Evolutionary conservation across 92 coral and sea anemone species (phyloP).

Genomic region (Zoanthus solanderi): DNA sequence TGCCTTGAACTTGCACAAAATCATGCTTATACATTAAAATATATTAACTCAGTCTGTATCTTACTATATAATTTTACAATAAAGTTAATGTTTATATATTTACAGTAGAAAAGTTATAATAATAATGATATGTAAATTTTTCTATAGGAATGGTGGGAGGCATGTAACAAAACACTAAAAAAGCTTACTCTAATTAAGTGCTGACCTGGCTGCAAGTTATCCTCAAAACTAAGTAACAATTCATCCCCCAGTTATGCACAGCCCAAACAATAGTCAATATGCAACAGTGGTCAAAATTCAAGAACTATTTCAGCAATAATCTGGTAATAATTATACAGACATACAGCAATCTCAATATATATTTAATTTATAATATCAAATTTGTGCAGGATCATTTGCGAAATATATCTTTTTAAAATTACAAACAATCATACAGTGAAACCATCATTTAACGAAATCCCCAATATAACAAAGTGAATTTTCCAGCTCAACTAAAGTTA

Average conservation of each 20-base stretch:
- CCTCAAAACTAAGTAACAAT: slow-evolving; percentile 7
- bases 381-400: slow-evolving; percentile 16
- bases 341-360: not conserved
- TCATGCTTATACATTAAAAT: slow-evolving; percentile 10
- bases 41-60: not conserved
- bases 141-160: slow-evolving; percentile 13
- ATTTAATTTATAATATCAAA: not conserved
- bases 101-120: not conserved
- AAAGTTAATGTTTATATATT: not conserved
- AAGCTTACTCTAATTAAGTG: not conserved
- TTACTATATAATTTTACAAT: not conserved
- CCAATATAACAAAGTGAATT: not conserved
- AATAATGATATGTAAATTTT: slow-evolving; percentile 1
- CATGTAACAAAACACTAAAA: not conserved
- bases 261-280: not conserved
- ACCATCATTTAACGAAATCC: not conserved
- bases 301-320: not conserved
- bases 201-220: not conserved
- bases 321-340: slow-evolving; percentile 13
- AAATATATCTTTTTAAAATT: not conserved
- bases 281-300: not conserved
- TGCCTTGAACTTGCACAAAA: slow-evolving; percentile 15
- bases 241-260: slow-evolving; percentile 11
- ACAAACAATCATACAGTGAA: not conserved
- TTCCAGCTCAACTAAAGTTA: not conserved